Evolutionary conservation across 2,888 invertebrate species (phyloP), one percentile per base, ranked within the genome.

Genomic region (Zele albiditarsus): DNA sequence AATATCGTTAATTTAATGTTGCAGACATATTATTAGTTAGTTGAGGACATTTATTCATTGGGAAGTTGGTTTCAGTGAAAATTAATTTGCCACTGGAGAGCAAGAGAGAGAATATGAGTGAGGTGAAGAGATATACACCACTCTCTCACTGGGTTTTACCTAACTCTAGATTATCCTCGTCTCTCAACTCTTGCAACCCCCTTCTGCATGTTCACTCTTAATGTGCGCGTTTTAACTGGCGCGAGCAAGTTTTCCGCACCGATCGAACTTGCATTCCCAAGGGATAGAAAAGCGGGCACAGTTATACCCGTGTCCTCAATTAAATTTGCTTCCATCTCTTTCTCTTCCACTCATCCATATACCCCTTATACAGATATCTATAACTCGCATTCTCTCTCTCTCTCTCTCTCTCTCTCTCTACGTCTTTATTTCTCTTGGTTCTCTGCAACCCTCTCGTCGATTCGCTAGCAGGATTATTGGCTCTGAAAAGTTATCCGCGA

Each of bases 281-380:
- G 65, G 77, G 77, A 38, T 67, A 68, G 68, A 66, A 63, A 73
- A 74, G 71, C 70, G 73, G 75, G 75, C 38, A 69, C 70, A 66
- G 66, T 46, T 25, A 66, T 66, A 68, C 46, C 65, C 76, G 69
- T 75, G 72, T 79, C 72, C 71, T 80, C 80, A 75, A 79, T 80
- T 79, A 78, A 79, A 79, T 77, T 71, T 53, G 8, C 78, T 78
- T 71, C 78, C 73, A 73, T 76, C 68, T 76, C 77, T 75, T 75
- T 65, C 76, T 80, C 77, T 77, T 69, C 38, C 66, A 57, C 60
- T 46, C 42, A 27, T 20, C 4, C 16, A 20, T 23, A 53, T 14
- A 20, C 3, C n/a, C n/a, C n/a, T n/a, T n/a, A n/a, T 53, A 53
- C 1, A 23, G 16, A 25, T 14, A 25, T 25, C 6, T 42, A 67